A percentile compares a stretch with the other conserved stretches of the same genome.
Evolutionary conservation across 1,140 invertebrate species (phyloP).

Genomic region (Scaptomyza graminum): DNA sequence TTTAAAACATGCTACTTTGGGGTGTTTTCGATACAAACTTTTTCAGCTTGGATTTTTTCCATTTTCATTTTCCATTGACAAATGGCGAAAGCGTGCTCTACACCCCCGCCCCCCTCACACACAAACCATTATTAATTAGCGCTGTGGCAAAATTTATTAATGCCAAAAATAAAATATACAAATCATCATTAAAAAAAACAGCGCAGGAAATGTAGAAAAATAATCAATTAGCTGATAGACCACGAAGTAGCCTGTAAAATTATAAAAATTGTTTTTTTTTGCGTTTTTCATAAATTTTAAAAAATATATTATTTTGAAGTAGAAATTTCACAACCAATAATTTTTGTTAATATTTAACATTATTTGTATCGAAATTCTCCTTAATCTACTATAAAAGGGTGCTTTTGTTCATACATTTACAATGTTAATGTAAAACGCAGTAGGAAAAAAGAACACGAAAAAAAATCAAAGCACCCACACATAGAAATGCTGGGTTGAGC

Average conservation of each 20-base stretch:
- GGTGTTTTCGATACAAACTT: slow-evolving; percentile 59
- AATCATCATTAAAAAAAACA: slow-evolving; percentile 5
- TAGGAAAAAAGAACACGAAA: slow-evolving; percentile 36
- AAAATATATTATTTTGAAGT: too few relatives aligned
- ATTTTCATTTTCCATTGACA: slow-evolving; percentile 22
- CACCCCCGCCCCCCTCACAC: too few relatives aligned
- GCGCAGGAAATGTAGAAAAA: too few relatives aligned
- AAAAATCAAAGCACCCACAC: slow-evolving; percentile 49
- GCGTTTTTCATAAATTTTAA: too few relatives aligned
- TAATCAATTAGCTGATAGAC: too few relatives aligned
- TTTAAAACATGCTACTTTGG: slow-evolving; percentile 37
- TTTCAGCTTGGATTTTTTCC: too few relatives aligned
- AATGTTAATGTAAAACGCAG: slow-evolving; percentile 13
- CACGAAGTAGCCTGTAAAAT: too few relatives aligned
- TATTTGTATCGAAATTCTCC: background rate
- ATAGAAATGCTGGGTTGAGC: slow-evolving; percentile 18
- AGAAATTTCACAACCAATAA: too few relatives aligned
- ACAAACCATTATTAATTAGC: slow-evolving; percentile 62
- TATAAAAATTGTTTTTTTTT: too few relatives aligned
- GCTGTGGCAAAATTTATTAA: slow-evolving; percentile 50
- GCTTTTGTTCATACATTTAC: background rate
- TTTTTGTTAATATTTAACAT: too few relatives aligned
- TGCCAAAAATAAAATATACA: slow-evolving; percentile 18
- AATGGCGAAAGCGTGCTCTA: background rate
- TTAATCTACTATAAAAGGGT: background rate